Base-by-base conservation (phyloP, 2,797 vertebrate species). In the Bradypodion ventrale region DNA sequence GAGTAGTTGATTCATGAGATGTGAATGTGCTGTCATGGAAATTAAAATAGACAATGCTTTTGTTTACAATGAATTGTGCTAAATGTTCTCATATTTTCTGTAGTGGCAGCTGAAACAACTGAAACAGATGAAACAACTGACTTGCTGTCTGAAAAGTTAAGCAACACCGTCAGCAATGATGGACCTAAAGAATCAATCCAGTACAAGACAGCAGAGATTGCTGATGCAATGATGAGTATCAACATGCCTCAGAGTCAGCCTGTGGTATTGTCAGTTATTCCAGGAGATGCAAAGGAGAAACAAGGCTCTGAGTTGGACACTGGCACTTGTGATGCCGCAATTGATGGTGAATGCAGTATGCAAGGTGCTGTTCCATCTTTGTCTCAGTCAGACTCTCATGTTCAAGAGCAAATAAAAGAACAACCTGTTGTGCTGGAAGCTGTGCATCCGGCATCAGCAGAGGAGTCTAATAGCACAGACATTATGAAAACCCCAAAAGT, bases 401-500 rank as follows among this genome's bases (percentile, higher is more conserved):
- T 83, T 56, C 87, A 78, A 0, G 92, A 94, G 0, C 88, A 83
- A 52, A 87, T 91, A 29, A 91, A 86, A 62, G 84, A 89, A 3
- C 68, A 85, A 40, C 74, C 87, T 82, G 88, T 96, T 0, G 93
- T 89, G 77, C 93, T 97, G 10, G 97, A 96, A 66, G 90, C 95
- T 5, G 94, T 95, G 1, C 95, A 93, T 9, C 74, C 90, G 0
- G 40, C 82, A 0, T 73, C 92, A 0, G 2, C 90, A 0, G 96
- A 97, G 62, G 97, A 97, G 40, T 87, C 96, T 52, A 99, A 98
- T 83, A 66, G 92, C 86, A 98, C 97, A 0, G 98, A 98, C 49
- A 87, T 95, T 12, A 84, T 96, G 44, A 98, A 97, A 89, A 96
- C 96, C 0, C 98, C 97, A 60, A 99, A 99, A 92, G 97, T 99